Conservation (phyloP, 2,888 invertebrate genomes). For the Coleophora deauratella region DNA sequence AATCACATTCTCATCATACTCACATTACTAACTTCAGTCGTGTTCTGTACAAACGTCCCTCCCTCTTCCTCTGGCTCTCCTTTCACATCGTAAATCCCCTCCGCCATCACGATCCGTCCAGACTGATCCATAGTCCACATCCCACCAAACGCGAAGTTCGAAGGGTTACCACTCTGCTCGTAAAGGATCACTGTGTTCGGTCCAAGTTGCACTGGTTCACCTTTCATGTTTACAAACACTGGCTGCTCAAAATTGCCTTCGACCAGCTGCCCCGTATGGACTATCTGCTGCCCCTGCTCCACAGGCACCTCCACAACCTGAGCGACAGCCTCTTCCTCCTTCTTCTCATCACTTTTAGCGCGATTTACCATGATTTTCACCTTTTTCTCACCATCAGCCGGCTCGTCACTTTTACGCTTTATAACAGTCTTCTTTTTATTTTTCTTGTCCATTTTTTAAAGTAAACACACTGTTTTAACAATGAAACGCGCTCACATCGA, state of each 20-base stretch:
- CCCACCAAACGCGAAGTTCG: conserved; percentile 64
- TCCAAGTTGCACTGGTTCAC: conserved; percentile 64
- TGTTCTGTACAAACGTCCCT: conserved; percentile 53
- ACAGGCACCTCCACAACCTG: conserved; percentile 65
- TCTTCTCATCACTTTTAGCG: conserved; percentile 47
- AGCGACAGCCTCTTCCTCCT: conserved; percentile 56
- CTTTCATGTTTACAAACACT: conserved; percentile 68
- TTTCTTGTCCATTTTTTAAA: conserved; percentile 69
- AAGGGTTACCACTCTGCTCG: conserved; percentile 63
- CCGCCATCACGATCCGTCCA: conserved; percentile 68
- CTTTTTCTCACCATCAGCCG: conserved; percentile 54
- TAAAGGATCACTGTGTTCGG: conserved; percentile 68
- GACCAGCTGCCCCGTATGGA: conserved; percentile 61
- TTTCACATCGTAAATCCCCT: conserved; percentile 68
- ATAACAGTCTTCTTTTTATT: conserved; percentile 65
- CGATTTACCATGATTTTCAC: conserved; percentile 54
- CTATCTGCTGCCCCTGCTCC: conserved; percentile 63
- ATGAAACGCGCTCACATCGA: conserved; percentile 25
- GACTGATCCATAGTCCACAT: conserved; percentile 70
- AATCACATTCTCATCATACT: no score
- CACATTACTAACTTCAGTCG: conserved; percentile 55
- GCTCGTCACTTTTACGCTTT: conserved; percentile 65
- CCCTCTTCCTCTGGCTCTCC: conserved; percentile 64
- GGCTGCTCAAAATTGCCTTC: conserved; percentile 68
- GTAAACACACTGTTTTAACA: conserved; percentile 23